Conservation (phyloP, 2,797 vertebrate species). For the Holocentrus rufus region DNA sequence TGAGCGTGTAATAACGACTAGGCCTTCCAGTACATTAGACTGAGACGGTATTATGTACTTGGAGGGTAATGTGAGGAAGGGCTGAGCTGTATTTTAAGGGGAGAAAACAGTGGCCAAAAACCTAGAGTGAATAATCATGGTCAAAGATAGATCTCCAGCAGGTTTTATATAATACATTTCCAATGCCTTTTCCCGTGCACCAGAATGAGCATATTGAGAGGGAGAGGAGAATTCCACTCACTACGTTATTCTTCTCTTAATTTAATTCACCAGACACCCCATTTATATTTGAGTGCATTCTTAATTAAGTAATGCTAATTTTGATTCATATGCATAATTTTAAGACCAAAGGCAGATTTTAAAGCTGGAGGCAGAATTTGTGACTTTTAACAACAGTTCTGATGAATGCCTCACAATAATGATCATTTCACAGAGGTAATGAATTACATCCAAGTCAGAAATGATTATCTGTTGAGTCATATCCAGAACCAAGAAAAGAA, state of each 20-base stretch:
- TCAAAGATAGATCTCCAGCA: constrained; percentile 1
- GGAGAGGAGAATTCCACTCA: background rate
- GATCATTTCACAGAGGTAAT: background rate
- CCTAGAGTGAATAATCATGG: background rate
- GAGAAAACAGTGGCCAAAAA: constrained; percentile 13
- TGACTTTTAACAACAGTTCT: background rate
- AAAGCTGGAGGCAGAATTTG: background rate
- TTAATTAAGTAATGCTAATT: constrained; percentile 23
- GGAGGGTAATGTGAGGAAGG: constrained; percentile 45
- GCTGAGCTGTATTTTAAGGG: constrained; percentile 22
- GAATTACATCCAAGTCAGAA: background rate
- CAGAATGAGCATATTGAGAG: background rate
- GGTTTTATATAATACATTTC: constrained; percentile 8
- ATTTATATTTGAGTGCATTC: background rate
- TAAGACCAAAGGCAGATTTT: constrained; percentile 10
- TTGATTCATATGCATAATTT: constrained; percentile 35
- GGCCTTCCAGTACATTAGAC: constrained; percentile 42
- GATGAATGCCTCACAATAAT: background rate
- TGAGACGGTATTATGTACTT: constrained; percentile 32
- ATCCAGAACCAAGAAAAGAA: constrained; percentile 12
- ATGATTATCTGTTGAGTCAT: background rate
- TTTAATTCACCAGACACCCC: background rate
- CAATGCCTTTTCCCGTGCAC: background rate
- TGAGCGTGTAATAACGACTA: constrained; percentile 36
- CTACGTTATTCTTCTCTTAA: background rate